Evolutionary conservation across 2,888 invertebrate genomes (phyloP).

Genomic region (Morpho achilles): DNA sequence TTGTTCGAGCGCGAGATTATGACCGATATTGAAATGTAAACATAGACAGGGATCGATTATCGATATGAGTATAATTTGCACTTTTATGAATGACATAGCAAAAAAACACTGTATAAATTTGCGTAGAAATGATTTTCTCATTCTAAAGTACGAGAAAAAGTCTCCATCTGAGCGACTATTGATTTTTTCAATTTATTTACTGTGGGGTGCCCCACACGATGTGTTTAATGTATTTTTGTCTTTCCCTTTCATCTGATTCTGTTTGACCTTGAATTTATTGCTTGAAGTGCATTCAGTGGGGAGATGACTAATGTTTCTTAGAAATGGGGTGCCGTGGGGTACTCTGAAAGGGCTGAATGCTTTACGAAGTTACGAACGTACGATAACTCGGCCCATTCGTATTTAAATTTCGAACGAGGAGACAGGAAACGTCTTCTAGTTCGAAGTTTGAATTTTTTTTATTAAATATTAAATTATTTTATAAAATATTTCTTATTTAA

Average conservation of each 20-base stretch:
- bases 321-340: constrained; percentile 53
- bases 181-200: constrained; percentile 38
- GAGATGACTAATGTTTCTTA: constrained; percentile 36
- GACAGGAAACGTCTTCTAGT: no score
- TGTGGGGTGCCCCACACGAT: constrained; percentile 31
- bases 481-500: no score
- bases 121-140: constrained; percentile 27
- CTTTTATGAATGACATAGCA: constrained; percentile 67
- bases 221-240: constrained; percentile 22
- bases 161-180: constrained; percentile 32
- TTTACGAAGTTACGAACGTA: no score
- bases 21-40: constrained; percentile 58
- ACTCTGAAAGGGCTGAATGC: not conserved
- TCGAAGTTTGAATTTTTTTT: no score
- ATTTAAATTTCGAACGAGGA: no score
- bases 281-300: constrained; percentile 15
- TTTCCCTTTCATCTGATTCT: constrained; percentile 19
- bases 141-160: constrained; percentile 22
- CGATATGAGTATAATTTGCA: constrained; percentile 53
- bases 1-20: constrained; percentile 45
- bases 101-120: constrained; percentile 40
- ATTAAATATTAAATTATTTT: no score
- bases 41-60: constrained; percentile 69
- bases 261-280: constrained; percentile 25
- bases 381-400: no score